Conservation (phyloP, 2,797 vertebrate species). For the Dallia pectoralis region DNA sequence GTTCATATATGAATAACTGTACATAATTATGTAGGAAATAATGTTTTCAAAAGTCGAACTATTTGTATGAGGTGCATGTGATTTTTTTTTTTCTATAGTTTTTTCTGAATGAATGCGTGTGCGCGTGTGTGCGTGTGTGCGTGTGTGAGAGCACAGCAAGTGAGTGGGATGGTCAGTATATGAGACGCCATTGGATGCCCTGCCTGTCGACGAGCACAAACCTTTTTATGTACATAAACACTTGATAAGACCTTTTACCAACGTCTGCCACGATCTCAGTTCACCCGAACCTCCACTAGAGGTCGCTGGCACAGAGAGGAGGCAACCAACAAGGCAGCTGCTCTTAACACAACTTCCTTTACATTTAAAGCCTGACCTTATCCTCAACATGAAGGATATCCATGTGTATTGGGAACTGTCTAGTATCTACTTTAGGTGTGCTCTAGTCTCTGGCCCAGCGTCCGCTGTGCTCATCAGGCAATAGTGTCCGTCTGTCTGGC, state of each 20-base stretch:
- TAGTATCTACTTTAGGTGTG: slow-evolving; percentile 35
- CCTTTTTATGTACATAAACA: slow-evolving; percentile 38
- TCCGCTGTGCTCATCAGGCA: slow-evolving; percentile 45
- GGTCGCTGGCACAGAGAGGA: slow-evolving; percentile 43
- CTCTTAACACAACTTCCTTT: slow-evolving; percentile 37
- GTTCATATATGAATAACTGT: slow-evolving; percentile 64
- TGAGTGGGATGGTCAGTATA: slow-evolving; percentile 28
- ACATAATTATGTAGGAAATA: slow-evolving; percentile 60
- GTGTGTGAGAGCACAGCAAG: slow-evolving; percentile 36
- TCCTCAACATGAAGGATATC: slow-evolving; percentile 12
- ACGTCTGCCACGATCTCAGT: slow-evolving; percentile 65
- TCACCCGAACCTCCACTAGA: slow-evolving; percentile 23
- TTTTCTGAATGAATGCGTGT: slow-evolving; percentile 40
- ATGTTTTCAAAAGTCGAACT: slow-evolving; percentile 67
- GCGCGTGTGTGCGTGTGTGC: slow-evolving; percentile 27
- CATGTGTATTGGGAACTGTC: slow-evolving; percentile 42
- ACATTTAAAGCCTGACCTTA: slow-evolving; percentile 52
- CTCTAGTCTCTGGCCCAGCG: slow-evolving; percentile 23
- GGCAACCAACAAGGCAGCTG: slow-evolving; percentile 61
- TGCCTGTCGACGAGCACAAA: slow-evolving; percentile 74
- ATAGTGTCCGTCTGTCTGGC: slow-evolving; percentile 43
- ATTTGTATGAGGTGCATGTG: slow-evolving; percentile 68
- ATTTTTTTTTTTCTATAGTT: slow-evolving; percentile 39
- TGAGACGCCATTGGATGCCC: slow-evolving; percentile 33
- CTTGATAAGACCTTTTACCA: slow-evolving; percentile 59